Evolutionary conservation across 2,113 vertebrate species (phyloP).

Genomic region (Pedionomus torquatus): DNA sequence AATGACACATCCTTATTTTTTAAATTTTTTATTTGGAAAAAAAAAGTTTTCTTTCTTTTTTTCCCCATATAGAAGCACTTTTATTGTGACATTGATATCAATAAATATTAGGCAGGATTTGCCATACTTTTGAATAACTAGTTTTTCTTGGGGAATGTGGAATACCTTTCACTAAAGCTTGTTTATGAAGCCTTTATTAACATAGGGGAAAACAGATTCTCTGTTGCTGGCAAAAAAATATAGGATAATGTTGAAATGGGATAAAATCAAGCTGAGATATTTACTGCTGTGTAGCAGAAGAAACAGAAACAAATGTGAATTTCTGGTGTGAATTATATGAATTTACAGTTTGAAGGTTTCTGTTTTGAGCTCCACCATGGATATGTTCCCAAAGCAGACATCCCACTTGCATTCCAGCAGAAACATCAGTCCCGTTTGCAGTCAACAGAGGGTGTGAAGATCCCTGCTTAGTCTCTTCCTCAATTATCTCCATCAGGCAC

Average conservation of each 20-base stretch:
- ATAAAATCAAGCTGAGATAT: background rate
- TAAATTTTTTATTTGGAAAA: background rate
- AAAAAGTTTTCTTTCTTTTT: accelerated
- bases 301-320: background rate
- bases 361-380: background rate
- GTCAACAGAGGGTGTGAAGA: background rate
- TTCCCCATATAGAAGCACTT: background rate
- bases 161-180: background rate
- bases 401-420: background rate
- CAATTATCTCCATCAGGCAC: background rate
- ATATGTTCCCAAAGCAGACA: background rate
- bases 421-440: background rate
- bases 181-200: background rate
- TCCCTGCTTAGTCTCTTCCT: background rate
- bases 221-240: background rate
- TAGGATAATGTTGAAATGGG: background rate
- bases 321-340: conserved; percentile 14
- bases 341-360: background rate
- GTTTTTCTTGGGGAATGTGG: background rate
- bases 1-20: background rate
- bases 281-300: background rate
- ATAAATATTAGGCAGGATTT: background rate
- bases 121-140: background rate
- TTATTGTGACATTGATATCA: background rate
- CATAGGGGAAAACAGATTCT: background rate